Percentiles rank a stretch among this genome's conserved stretches.
Conservation (phyloP, 2,888 invertebrate genomes). For the Aproaerema taeniolella region DNA sequence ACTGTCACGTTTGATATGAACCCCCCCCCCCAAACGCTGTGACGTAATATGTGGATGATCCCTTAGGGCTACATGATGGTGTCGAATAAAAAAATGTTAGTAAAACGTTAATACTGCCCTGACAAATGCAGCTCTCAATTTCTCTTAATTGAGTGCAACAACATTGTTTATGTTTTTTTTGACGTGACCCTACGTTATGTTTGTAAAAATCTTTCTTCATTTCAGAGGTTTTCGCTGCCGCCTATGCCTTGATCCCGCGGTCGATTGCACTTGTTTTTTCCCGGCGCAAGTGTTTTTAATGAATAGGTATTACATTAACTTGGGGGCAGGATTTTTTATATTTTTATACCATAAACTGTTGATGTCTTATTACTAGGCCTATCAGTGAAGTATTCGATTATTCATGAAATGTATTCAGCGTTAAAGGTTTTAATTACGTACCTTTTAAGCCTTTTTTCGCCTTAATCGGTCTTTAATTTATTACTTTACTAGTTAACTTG, state of each 20-base stretch:
- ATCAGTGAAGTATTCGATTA: constrained; percentile 47
- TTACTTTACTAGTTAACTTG: not conserved
- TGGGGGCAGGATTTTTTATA: constrained; percentile 51
- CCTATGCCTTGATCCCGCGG: constrained; percentile 29
- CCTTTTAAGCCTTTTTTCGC: constrained; percentile 25
- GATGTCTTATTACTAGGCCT: constrained; percentile 67
- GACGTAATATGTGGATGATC: too few relatives aligned
- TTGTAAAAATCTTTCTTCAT: too few relatives aligned
- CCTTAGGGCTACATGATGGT: too few relatives aligned
- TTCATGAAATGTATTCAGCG: constrained; percentile 55
- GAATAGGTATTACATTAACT: constrained; percentile 65
- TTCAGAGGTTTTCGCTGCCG: too few relatives aligned
- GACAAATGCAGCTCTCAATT: too few relatives aligned
- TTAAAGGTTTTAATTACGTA: constrained; percentile 54
- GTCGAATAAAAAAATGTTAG: too few relatives aligned
- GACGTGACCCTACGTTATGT: too few relatives aligned
- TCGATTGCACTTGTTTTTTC: constrained; percentile 47
- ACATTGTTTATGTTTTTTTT: too few relatives aligned
- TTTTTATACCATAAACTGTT: constrained; percentile 54
- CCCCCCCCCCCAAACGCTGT: too few relatives aligned
- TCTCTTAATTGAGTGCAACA: too few relatives aligned
- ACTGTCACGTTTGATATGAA: too few relatives aligned
- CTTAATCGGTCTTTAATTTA: constrained; percentile 18
- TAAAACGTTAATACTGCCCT: too few relatives aligned
- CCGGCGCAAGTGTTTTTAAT: constrained; percentile 66